phyloP scores from a whole-genome alignment of 1,140 invertebrate genomes.

The Heliothis virescens region DNA sequence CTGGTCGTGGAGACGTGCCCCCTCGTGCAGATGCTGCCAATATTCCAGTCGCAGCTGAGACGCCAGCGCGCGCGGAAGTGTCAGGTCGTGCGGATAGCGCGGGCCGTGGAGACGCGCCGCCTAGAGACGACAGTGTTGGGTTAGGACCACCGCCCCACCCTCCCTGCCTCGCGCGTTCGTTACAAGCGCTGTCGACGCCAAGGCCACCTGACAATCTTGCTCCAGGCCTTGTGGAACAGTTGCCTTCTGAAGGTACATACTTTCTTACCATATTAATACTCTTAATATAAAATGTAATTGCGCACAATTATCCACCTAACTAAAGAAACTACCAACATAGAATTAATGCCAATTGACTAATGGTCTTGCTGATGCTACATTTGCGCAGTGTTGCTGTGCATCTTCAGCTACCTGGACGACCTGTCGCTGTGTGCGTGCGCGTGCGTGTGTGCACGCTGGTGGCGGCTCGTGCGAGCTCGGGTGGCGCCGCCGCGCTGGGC shows the following conservation, averaged over 20 bases:
- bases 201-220: constrained; percentile 76
- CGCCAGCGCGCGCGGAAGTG: not conserved
- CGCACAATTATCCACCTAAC: too few species aligned
- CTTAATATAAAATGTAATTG: too few species aligned
- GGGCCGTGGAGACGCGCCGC: not conserved
- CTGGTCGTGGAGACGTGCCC: not conserved
- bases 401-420: constrained; percentile 96
- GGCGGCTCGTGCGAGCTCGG: constrained; percentile 91
- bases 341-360: too few species aligned
- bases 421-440: constrained; percentile 94
- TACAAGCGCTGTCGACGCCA: constrained; percentile 77
- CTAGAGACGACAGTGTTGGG: constrained; percentile 55
- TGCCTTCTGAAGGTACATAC: constrained; percentile 77
- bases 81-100: not conserved
- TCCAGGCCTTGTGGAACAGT: constrained; percentile 76
- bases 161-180: constrained; percentile 70
- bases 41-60: not conserved
- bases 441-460: constrained; percentile 95
- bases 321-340: too few species aligned
- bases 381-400: constrained; percentile 91
- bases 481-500: constrained; percentile 92
- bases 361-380: too few species aligned
- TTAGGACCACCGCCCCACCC: constrained; percentile 70
- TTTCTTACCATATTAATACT: not conserved
- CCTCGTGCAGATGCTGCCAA: not conserved